A percentile compares a stretch with the other conserved stretches of the same genome.
Conservation (phyloP, 2,113 vertebrate genomes). For the human region DNA sequence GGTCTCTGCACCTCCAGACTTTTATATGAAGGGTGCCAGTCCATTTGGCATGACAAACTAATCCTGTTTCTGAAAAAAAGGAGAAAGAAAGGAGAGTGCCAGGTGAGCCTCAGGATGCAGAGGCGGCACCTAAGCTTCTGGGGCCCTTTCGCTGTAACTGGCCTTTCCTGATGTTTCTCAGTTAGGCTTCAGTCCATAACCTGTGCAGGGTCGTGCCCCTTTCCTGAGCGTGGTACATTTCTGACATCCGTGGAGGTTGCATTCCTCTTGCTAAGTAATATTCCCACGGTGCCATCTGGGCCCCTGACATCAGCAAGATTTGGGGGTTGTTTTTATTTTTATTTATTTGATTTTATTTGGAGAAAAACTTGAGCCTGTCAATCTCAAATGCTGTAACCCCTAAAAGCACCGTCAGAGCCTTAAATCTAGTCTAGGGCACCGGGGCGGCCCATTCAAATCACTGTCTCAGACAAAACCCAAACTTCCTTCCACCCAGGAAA, state of each 20-base stretch:
- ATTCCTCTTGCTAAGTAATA: background rate
- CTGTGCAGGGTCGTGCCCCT: background rate
- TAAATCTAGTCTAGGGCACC: background rate
- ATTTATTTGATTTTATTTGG: conserved; percentile 37
- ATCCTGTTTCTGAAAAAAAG: background rate
- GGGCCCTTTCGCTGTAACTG: background rate
- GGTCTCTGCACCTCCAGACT: background rate
- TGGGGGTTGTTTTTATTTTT: conserved; percentile 9
- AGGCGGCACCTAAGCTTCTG: background rate
- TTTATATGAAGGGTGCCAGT: background rate
- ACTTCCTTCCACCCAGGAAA: background rate
- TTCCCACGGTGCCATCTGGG: rapidly evolving
- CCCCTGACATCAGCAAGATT: background rate
- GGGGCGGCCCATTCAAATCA: background rate
- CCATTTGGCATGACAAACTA: background rate
- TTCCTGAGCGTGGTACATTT: background rate
- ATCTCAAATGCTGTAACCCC: background rate
- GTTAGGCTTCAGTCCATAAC: background rate
- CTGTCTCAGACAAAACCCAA: background rate
- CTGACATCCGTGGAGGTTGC: rapidly evolving
- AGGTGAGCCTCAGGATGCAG: background rate
- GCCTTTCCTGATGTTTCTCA: background rate
- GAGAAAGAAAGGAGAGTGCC: background rate
- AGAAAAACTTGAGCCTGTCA: background rate
- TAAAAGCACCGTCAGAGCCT: background rate